Conservation (phyloP, 2,888 invertebrate genomes). For the Cephus sareptanus region DNA sequence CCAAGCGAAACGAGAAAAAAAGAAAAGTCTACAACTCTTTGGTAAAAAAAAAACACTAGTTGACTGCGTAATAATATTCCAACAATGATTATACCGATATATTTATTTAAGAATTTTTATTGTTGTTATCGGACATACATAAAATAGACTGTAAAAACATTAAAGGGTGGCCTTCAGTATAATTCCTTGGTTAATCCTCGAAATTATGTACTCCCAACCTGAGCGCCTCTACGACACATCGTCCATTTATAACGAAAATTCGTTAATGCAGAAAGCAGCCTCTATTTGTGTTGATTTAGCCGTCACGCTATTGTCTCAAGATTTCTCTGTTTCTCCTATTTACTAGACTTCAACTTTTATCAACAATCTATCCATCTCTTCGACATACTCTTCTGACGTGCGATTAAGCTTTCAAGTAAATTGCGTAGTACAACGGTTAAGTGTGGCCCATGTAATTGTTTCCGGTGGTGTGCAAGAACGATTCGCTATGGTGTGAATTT, state of each 20-base stretch:
- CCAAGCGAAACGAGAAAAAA: conserved; percentile 21
- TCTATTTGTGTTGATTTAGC: not conserved
- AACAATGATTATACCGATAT: conserved; percentile 60
- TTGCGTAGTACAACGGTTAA: not conserved
- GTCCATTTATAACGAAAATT: not conserved
- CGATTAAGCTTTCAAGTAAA: not conserved
- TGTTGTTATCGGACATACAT: conserved; percentile 62
- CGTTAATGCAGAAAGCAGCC: not conserved
- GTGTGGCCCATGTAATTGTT: not conserved
- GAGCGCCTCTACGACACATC: not conserved
- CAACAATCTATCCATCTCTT: not conserved
- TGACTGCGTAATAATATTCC: conserved; percentile 62
- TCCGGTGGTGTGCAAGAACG: not conserved
- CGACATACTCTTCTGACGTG: not conserved
- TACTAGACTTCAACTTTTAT: not conserved
- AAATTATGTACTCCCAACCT: conserved; percentile 47
- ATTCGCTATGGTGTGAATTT: not conserved
- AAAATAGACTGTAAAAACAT: conserved; percentile 64
- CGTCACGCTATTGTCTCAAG: not conserved
- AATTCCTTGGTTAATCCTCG: conserved; percentile 62
- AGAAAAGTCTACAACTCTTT: not conserved
- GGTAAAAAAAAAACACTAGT: conserved; percentile 36
- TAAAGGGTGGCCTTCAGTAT: conserved; percentile 64
- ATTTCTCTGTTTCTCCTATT: not conserved
- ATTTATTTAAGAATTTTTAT: conserved; percentile 65